Conservation (phyloP, 2,888 invertebrate genomes). For the Diarsia dahlii region DNA sequence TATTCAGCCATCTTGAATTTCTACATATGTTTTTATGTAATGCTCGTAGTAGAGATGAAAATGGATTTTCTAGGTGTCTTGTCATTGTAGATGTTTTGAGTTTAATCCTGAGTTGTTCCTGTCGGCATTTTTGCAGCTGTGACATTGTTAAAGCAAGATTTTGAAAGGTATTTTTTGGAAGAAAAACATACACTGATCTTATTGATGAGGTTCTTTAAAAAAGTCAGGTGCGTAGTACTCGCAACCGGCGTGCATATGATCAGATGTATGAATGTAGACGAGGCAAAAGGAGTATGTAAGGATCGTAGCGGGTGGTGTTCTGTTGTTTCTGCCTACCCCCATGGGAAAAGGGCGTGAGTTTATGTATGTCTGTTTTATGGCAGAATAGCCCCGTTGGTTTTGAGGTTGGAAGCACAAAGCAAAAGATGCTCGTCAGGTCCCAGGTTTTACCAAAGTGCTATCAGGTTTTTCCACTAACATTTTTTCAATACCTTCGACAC, state of each 20-base stretch:
- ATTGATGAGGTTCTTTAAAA: too few relatives aligned
- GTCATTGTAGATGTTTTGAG: conserved; percentile 1
- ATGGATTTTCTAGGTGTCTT: conserved; percentile 22
- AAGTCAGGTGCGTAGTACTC: too few relatives aligned
- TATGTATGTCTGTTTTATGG: too few relatives aligned
- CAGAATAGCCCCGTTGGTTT: too few relatives aligned
- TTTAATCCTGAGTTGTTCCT: neutral
- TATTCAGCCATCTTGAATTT: conserved; percentile 47
- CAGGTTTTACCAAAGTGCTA: neutral
- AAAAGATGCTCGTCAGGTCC: neutral
- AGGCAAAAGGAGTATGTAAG: too few relatives aligned
- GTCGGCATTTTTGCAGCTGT: neutral
- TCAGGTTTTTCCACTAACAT: neutral
- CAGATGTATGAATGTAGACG: too few relatives aligned
- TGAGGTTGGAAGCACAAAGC: too few relatives aligned
- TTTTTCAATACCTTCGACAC: neutral
- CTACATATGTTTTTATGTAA: conserved; percentile 42
- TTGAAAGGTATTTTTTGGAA: neutral
- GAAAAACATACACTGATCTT: too few relatives aligned
- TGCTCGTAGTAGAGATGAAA: neutral
- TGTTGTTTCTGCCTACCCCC: too few relatives aligned
- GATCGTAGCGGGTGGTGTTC: too few relatives aligned
- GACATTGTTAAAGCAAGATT: neutral
- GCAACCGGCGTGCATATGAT: too few relatives aligned
- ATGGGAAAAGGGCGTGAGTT: too few relatives aligned